phyloP scores from a whole-genome alignment of 2,113 vertebrate species.

The Felis catus region DNA sequence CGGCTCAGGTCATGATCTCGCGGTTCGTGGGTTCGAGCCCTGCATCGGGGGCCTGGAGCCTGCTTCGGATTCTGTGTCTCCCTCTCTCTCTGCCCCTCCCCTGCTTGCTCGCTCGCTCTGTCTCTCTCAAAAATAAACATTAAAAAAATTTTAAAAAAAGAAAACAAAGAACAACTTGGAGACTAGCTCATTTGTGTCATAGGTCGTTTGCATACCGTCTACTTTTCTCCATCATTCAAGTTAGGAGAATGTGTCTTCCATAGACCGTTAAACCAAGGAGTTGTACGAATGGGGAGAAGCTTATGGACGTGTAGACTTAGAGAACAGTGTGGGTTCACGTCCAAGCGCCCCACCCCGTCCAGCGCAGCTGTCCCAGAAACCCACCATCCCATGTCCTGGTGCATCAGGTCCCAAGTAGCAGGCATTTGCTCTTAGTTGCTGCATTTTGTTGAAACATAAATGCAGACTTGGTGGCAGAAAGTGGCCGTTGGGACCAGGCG shows the following conservation, averaged over 20 bases:
- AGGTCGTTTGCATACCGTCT: fast-evolving
- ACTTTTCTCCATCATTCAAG: fast-evolving
- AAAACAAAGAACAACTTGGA: too few species aligned
- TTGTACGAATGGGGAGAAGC: fast-evolving
- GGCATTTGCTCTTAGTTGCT: neutral
- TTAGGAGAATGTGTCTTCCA: fast-evolving
- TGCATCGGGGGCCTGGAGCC: too few species aligned
- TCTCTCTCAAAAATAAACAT: too few species aligned
- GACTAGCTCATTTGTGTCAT: neutral
- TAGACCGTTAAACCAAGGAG: fast-evolving
- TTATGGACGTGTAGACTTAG: too few species aligned
- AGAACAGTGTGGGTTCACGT: fast-evolving
- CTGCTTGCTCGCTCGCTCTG: too few species aligned
- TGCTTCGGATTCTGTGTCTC: too few species aligned
- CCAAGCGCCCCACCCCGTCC: neutral
- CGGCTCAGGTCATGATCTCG: too few species aligned
- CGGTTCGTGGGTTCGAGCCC: too few species aligned
- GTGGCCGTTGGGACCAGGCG: fast-evolving
- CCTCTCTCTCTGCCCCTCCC: too few species aligned
- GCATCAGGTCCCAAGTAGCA: neutral
- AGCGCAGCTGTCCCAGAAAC: fast-evolving
- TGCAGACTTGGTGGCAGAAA: neutral
- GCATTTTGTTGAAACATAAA: fast-evolving
- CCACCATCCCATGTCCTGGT: fast-evolving
- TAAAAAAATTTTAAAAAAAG: too few species aligned